Conservation (phyloP, 2,888 invertebrate species). For the Ophion slaviceki region DNA sequence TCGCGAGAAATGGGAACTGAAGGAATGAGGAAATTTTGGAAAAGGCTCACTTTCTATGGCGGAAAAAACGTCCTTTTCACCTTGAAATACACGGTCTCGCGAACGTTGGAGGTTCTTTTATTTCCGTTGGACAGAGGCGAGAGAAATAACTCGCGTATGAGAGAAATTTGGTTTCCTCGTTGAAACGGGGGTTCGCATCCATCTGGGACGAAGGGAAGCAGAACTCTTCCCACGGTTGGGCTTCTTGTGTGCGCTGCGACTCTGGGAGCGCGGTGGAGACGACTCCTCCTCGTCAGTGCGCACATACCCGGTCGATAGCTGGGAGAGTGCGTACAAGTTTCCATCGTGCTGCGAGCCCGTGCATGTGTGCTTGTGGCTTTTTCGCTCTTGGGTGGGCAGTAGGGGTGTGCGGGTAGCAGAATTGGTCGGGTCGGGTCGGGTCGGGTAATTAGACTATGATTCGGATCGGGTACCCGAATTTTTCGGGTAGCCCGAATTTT, state of each 20-base stretch:
- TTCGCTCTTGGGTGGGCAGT: constrained; percentile 47
- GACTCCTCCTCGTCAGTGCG: constrained; percentile 60
- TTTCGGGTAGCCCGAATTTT: too few relatives aligned
- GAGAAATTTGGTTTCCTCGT: constrained; percentile 50
- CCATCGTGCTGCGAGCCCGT: constrained; percentile 40
- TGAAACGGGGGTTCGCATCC: constrained; percentile 66
- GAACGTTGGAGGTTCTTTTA: not conserved
- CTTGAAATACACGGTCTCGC: not conserved
- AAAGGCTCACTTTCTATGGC: not conserved
- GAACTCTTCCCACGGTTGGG: constrained; percentile 60
- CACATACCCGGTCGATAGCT: constrained; percentile 78
- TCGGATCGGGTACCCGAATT: too few relatives aligned
- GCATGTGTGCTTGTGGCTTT: constrained; percentile 2
- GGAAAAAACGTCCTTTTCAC: not conserved
- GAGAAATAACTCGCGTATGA: constrained; percentile 17
- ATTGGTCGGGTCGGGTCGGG: too few relatives aligned
- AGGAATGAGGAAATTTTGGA: not conserved
- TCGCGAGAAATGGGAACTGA: not conserved
- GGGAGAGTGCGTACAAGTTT: constrained; percentile 80
- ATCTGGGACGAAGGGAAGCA: constrained; percentile 72
- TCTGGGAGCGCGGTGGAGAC: constrained; percentile 52
- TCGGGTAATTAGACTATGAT: too few relatives aligned
- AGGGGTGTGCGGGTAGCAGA: too few relatives aligned
- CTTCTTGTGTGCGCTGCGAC: constrained; percentile 8
- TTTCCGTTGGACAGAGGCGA: constrained; percentile 4